Conservation (phyloP, 1,140 invertebrate genomes). For the Matsumurasca onukii region DNA sequence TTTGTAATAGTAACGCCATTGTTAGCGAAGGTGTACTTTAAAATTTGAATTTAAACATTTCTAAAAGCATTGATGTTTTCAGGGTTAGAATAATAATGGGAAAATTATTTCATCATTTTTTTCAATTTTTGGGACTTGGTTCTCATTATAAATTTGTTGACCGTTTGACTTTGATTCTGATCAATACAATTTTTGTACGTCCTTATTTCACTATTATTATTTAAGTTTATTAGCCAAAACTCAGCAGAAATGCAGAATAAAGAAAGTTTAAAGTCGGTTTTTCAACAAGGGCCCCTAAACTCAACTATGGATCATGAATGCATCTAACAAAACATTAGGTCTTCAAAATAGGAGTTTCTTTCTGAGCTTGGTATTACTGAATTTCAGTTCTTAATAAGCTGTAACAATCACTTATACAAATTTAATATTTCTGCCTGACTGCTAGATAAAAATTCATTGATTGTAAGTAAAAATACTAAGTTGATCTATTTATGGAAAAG, state of each 20-base stretch:
- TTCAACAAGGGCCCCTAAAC: too few species aligned
- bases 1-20: neutral
- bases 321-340: neutral
- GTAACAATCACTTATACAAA: constrained; percentile 17
- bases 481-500: neutral
- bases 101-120: neutral
- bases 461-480: neutral
- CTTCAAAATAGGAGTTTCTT: neutral
- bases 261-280: neutral
- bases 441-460: constrained; percentile 27
- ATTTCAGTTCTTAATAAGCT: neutral
- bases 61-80: constrained; percentile 25
- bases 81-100: neutral
- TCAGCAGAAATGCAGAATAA: neutral
- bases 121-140: too few species aligned
- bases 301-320: neutral
- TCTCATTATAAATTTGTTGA: too few species aligned
- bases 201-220: too few species aligned
- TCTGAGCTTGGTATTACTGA: neutral
- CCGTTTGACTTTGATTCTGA: too few species aligned
- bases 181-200: too few species aligned
- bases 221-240: neutral
- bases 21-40: constrained; percentile 8
- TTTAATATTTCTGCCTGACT: constrained; percentile 1
- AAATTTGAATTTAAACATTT: constrained; percentile 23